phyloP scores from a whole-genome alignment of 2,797 vertebrate genomes.

The Eulemur mongoz region DNA sequence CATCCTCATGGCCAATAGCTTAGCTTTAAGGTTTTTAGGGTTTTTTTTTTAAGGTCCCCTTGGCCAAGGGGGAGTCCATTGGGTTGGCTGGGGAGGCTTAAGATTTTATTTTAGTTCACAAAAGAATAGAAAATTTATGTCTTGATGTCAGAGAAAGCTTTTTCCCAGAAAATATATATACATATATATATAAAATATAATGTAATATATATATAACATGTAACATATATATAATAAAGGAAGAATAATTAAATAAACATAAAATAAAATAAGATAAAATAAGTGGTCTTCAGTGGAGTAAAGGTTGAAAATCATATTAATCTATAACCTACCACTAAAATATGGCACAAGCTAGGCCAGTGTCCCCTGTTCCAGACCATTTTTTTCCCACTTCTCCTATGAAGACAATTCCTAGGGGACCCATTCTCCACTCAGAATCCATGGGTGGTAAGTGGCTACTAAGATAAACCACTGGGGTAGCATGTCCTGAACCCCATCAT shows the following conservation, averaged over 20 bases:
- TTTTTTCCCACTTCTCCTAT: background rate
- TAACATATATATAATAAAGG: too few relatives aligned
- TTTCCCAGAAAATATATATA: background rate
- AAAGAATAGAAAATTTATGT: background rate
- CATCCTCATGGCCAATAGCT: too few relatives aligned
- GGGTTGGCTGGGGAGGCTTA: too few relatives aligned
- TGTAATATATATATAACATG: too few relatives aligned
- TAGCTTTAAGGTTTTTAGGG: too few relatives aligned
- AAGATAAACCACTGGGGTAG: constrained; percentile 33
- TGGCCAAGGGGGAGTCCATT: too few relatives aligned
- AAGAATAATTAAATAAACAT: too few relatives aligned
- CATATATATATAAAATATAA: too few relatives aligned
- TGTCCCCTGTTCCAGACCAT: background rate
- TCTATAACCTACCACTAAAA: background rate
- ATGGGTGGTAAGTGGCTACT: constrained; percentile 60
- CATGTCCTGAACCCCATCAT: too few relatives aligned
- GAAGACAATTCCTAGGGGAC: constrained; percentile 14
- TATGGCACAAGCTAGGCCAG: background rate
- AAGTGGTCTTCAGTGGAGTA: background rate
- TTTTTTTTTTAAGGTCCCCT: too few relatives aligned
- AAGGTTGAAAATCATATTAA: background rate
- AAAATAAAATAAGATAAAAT: background rate
- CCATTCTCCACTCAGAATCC: constrained; percentile 8
- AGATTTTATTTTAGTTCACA: too few relatives aligned
- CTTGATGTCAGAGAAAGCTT: background rate